Percentiles rank a stretch among this genome's conserved stretches.
Evolutionary conservation across 2,888 invertebrate genomes (phyloP).

Genomic region (Drosophila colorata): DNA sequence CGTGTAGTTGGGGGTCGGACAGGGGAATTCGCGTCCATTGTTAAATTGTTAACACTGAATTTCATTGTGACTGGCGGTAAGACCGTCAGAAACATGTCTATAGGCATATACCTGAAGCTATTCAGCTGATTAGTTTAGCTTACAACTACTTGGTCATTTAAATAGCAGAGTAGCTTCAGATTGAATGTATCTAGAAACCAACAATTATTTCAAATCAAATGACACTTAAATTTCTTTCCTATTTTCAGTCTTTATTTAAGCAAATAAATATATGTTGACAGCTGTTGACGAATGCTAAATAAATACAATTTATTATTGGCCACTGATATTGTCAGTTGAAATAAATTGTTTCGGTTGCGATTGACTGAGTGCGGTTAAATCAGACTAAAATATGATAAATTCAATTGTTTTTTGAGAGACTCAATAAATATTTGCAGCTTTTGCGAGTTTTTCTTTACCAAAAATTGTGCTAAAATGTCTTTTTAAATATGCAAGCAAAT

Average conservation of each 20-base stretch:
- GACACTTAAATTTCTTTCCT: not conserved
- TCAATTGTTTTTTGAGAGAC: conserved; percentile 5
- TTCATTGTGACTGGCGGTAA: not conserved
- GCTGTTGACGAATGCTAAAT: conserved; percentile 3
- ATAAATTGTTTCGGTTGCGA: conserved; percentile 16
- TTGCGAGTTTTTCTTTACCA: not conserved
- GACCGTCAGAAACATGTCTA: not conserved
- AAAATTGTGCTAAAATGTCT: not conserved
- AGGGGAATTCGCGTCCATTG: not conserved
- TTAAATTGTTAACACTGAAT: conserved; percentile 12
- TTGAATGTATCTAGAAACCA: not conserved
- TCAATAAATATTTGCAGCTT: conserved; percentile 30
- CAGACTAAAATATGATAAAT: conserved; percentile 12
- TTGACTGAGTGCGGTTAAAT: conserved; percentile 19
- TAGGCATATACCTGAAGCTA: not conserved
- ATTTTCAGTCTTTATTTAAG: not conserved
- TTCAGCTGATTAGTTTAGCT: not conserved
- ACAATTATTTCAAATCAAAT: not conserved
- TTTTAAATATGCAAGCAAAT: not conserved
- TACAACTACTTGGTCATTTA: not conserved
- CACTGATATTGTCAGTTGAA: conserved; percentile 1
- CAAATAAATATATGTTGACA: conserved; percentile 14
- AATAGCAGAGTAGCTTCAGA: not conserved
- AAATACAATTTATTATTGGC: conserved; percentile 16
- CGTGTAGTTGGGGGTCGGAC: conserved; percentile 6